These are phyloP conservation scores for Hoplostethus atlanticus DNA, from an alignment of 2,797 vertebrate species.

Conservation along the genomic window DNA sequence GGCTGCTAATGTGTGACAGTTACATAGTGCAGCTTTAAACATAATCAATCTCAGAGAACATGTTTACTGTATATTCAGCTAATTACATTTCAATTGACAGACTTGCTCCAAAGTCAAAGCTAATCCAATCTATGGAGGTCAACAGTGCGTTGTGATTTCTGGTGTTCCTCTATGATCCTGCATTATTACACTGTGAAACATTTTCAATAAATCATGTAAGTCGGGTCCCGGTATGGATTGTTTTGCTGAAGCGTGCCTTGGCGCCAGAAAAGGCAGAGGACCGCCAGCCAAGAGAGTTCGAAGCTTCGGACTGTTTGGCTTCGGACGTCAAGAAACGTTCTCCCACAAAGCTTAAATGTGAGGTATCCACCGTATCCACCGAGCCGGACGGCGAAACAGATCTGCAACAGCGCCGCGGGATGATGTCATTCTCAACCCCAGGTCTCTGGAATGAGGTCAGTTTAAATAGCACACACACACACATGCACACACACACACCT, in stretches of 20 bases:
- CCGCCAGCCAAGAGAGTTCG: neutral
- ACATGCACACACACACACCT: slow-evolving; percentile 16
- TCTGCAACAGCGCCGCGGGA: slow-evolving; percentile 24
- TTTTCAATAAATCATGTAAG: too few species aligned
- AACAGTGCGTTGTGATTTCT: too few species aligned
- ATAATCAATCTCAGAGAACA: too few species aligned
- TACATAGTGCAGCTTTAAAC: too few species aligned
- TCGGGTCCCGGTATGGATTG: too few species aligned
- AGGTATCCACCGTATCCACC: slow-evolving; percentile 36
- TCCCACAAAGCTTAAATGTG: neutral
- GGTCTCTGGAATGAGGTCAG: slow-evolving; percentile 74
- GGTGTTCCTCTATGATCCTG: too few species aligned
- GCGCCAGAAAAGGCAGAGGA: neutral
- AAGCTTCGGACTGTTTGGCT: slow-evolving; percentile 11
- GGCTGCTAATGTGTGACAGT: too few species aligned
- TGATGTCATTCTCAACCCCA: slow-evolving; percentile 71
- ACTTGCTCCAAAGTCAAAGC: too few species aligned
- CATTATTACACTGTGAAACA: too few species aligned
- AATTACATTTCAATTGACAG: too few species aligned
- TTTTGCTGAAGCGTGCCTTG: neutral
- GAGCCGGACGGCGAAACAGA: slow-evolving; percentile 24
- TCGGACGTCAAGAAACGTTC: slow-evolving; percentile 24
- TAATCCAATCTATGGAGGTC: too few species aligned
- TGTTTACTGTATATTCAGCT: too few species aligned
- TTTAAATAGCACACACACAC: slow-evolving; percentile 77